Percentiles rank a stretch among this genome's conserved stretches.
Evolutionary conservation across 1,140 invertebrate species (phyloP).

Genomic region (Calephelis virginiensis): DNA sequence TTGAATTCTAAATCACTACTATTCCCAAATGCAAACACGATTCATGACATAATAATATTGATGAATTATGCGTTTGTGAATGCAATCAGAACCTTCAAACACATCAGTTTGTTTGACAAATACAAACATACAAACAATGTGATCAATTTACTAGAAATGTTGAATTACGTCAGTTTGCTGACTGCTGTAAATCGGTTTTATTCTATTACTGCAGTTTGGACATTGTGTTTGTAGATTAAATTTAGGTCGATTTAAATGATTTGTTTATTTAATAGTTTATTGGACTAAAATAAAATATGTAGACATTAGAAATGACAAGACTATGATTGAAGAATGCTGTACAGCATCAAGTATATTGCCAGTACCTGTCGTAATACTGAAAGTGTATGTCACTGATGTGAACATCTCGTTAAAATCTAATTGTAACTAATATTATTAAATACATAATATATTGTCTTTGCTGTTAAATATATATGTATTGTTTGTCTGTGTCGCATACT

Average conservation of each 20-base stretch:
- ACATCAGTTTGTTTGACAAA: slow-evolving; percentile 16
- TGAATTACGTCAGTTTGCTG: slow-evolving; percentile 1
- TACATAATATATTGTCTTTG: too few species aligned
- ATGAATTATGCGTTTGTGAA: slow-evolving; percentile 11
- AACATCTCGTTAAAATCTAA: too few species aligned
- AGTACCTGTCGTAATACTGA: too few species aligned
- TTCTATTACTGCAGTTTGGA: not conserved
- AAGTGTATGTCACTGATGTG: too few species aligned
- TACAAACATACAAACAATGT: slow-evolving; percentile 8
- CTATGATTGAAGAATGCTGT: too few species aligned
- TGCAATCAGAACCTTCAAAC: slow-evolving; percentile 11
- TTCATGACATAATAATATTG: slow-evolving; percentile 10
- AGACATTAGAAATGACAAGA: too few species aligned
- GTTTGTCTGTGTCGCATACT: too few species aligned
- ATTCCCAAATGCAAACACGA: slow-evolving; percentile 7
- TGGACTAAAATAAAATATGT: too few species aligned
- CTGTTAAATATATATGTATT: too few species aligned
- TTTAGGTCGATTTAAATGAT: not conserved
- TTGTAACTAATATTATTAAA: too few species aligned
- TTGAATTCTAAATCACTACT: not conserved
- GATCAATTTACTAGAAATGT: slow-evolving; percentile 7
- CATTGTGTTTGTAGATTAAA: not conserved
- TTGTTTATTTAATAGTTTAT: too few species aligned
- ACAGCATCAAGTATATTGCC: too few species aligned
- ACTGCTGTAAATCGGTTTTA: not conserved